These are phyloP conservation scores for Podotricha telesiphe DNA, from an alignment of 2,888 invertebrate genomes.

Conservation along the genomic window DNA sequence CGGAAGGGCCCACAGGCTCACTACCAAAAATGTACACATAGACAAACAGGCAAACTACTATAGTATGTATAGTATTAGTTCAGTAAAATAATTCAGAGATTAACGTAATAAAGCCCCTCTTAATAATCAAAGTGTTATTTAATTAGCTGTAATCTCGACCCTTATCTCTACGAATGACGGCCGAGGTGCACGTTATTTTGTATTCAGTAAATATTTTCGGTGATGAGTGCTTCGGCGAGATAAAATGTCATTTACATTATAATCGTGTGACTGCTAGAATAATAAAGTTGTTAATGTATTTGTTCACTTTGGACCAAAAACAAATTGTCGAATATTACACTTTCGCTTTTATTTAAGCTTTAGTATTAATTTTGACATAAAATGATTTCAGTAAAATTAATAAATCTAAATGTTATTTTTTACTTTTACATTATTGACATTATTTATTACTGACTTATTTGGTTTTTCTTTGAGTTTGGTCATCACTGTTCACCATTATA, in stretches of 20 bases:
- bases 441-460: no score
- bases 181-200: conserved; percentile 61
- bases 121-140: conserved; percentile 62
- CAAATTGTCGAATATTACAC: not conserved
- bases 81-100: not conserved
- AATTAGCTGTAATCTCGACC: conserved; percentile 71
- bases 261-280: conserved; percentile 51
- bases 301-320: not conserved
- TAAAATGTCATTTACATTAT: conserved; percentile 62
- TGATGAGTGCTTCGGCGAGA: conserved; percentile 64
- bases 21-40: not conserved
- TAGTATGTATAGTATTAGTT: not conserved
- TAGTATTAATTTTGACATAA: not conserved
- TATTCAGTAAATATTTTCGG: conserved; percentile 78
- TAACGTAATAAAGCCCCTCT: conserved; percentile 24
- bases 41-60: not conserved
- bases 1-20: not conserved
- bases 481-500: no score
- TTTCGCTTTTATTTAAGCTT: not conserved
- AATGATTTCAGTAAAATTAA: no score
- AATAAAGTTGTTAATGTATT: not conserved
- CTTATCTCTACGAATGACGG: conserved; percentile 67
- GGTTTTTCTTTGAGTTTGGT: no score
- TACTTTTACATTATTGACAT: no score
- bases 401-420: no score